Evolutionary conservation across 2,888 invertebrate species (phyloP).

Genomic region (Diabrotica balteata): DNA sequence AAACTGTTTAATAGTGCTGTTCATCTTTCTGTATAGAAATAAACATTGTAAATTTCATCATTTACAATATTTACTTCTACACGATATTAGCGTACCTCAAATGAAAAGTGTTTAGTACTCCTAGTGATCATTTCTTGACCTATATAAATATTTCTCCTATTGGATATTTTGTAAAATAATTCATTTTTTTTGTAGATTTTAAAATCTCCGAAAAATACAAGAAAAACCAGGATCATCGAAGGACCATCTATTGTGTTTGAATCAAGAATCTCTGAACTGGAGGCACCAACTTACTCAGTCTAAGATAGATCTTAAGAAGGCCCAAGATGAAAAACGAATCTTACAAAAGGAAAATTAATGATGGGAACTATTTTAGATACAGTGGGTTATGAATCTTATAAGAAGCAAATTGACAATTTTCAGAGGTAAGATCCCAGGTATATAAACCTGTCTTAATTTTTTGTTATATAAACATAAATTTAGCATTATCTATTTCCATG

Average conservation of each 20-base stretch:
- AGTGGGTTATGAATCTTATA: slow-evolving; percentile 69
- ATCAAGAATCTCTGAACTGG: slow-evolving; percentile 83
- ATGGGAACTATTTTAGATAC: slow-evolving; percentile 62
- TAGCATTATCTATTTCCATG: too few species aligned
- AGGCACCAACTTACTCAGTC: slow-evolving; percentile 83
- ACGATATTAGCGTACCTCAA: not conserved
- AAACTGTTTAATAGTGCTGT: too few species aligned
- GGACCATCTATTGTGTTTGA: slow-evolving; percentile 85
- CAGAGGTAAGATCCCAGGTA: slow-evolving; percentile 63
- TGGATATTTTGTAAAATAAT: not conserved
- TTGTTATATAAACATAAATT: too few species aligned
- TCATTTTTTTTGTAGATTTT: slow-evolving; percentile 35
- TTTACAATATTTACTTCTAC: too few species aligned
- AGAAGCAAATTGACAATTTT: slow-evolving; percentile 74
- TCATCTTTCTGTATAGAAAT: too few species aligned
- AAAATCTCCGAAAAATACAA: slow-evolving; percentile 49
- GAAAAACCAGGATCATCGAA: slow-evolving; percentile 62
- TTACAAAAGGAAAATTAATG: slow-evolving; percentile 59
- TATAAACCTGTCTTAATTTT: too few species aligned
- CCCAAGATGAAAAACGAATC: slow-evolving; percentile 71
- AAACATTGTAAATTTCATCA: too few species aligned
- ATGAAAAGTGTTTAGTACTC: not conserved
- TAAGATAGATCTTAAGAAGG: slow-evolving; percentile 77
- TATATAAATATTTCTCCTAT: not conserved
- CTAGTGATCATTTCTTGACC: not conserved